Evolutionary conservation across 1,140 invertebrate genomes (phyloP).

Genomic region (Plodia interpunctella): DNA sequence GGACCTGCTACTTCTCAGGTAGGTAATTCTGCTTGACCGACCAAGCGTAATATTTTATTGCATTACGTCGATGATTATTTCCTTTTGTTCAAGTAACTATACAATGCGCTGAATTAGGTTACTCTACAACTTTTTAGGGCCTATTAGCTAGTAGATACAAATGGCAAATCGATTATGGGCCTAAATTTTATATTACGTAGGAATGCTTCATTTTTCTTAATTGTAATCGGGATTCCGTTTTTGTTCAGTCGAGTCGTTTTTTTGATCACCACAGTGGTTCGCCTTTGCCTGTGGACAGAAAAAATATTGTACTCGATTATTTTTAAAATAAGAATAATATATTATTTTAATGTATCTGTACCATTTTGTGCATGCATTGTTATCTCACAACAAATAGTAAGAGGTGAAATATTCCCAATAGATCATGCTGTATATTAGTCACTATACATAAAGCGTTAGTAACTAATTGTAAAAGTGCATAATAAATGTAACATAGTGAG

Average conservation of each 20-base stretch:
- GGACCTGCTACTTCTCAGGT: too few species aligned
- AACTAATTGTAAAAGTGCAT: conserved; percentile 4
- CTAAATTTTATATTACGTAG: conserved; percentile 17
- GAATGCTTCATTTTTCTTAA: conserved; percentile 27
- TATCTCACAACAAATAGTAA: conserved; percentile 75
- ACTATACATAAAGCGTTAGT: conserved; percentile 12
- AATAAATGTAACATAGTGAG: conserved; percentile 8
- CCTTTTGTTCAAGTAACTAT: too few species aligned
- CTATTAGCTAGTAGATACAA: neutral
- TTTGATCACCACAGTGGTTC: conserved; percentile 53
- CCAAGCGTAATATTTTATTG: too few species aligned
- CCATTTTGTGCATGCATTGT: conserved; percentile 40
- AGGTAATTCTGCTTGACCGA: too few species aligned
- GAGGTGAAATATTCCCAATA: conserved; percentile 16
- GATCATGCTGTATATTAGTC: conserved; percentile 46
- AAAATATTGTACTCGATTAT: conserved; percentile 17
- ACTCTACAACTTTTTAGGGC: too few species aligned
- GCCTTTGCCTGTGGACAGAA: conserved; percentile 51
- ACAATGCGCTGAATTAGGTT: too few species aligned
- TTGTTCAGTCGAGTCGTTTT: conserved; percentile 17
- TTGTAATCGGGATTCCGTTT: conserved; percentile 17
- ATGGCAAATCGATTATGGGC: neutral
- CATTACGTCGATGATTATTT: too few species aligned
- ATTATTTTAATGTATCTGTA: neutral
- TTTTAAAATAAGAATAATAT: neutral